Evolutionary conservation across 2,797 vertebrate genomes (phyloP), one percentile per base, ranked within the genome.

Genomic region (Oryzias dopingdopingensis): DNA sequence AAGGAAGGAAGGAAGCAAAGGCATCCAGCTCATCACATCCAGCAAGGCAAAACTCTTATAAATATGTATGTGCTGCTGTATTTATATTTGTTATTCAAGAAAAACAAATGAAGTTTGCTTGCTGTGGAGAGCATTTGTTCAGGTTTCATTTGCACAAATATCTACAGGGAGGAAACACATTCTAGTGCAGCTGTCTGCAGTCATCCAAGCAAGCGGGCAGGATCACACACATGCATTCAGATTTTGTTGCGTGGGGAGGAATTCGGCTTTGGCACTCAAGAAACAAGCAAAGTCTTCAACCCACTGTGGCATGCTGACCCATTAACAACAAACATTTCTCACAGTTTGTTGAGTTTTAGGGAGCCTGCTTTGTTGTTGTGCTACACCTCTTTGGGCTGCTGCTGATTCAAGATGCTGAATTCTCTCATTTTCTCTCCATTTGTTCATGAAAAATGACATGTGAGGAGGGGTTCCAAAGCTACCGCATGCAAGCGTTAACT

Each of bases 151-250:
- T n/a, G 50, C 24, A 64, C 55, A 65, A 64, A 72, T 52, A 72
- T 67, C 73, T 69, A 56, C 56, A 56, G 70, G 68, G 65, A 60
- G 66, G 49, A 70, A 51, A 59, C 52, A 42, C 58, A 68, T 74
- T 78, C 65, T 71, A 57, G 47, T 46, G 61, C 20, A 56, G 58
- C 68, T 2, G 60, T 48, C 61, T 45, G 6, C 32, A 70, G 68
- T 41, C 29, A 86, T 83, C 72, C 82, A 77, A 86, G 72, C 60
- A 67, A 70, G 57, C 7, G 24, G 54, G 46, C 44, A 26, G 49
- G 40, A 47, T 45, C 37, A 53, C 52, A 62, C 59, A 44, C 45
- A 45, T 48, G 59, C 62, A 48, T 49, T 66, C 26, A 6, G 13
- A 32, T 55, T 52, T 18, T 52, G 23, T 70, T 6, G 10, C 65